phyloP scores from a whole-genome alignment of 2,797 vertebrate genomes.

The Gouania willdenowi region DNA sequence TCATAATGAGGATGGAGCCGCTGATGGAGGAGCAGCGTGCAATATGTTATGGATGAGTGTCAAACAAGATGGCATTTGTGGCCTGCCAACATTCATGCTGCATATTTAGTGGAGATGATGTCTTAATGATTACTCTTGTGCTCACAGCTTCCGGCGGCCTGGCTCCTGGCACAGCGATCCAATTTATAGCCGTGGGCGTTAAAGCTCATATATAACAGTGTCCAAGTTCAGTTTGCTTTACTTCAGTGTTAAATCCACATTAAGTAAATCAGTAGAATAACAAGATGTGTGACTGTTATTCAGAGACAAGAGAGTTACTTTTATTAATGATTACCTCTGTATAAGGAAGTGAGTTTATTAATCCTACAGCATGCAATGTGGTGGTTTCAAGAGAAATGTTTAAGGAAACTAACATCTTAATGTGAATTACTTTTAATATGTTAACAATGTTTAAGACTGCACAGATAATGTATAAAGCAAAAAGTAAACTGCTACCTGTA shows the following conservation, averaged over 20 bases:
- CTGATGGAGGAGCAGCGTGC: constrained; percentile 2
- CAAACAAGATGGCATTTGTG: constrained; percentile 4
- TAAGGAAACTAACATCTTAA: too few relatives aligned
- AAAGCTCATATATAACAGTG: constrained; percentile 38
- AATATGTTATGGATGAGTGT: constrained; percentile 34
- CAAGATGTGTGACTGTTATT: constrained; percentile 30
- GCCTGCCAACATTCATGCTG: constrained; percentile 12
- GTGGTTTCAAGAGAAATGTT: too few relatives aligned
- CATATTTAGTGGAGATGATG: constrained; percentile 24
- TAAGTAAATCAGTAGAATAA: constrained; percentile 45
- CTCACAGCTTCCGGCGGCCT: constrained; percentile 10
- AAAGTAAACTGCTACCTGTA: too few relatives aligned
- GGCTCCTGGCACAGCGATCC: constrained; percentile 14
- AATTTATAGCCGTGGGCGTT: constrained; percentile 42
- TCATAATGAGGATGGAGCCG: constrained; percentile 8
- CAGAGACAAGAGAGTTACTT: constrained; percentile 28
- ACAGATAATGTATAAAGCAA: too few relatives aligned
- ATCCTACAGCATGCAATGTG: too few relatives aligned
- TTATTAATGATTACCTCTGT: too few relatives aligned
- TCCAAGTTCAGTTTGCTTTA: constrained; percentile 50
- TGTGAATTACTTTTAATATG: too few relatives aligned
- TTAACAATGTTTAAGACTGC: too few relatives aligned
- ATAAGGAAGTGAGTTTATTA: too few relatives aligned
- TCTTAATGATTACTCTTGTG: constrained; percentile 38
- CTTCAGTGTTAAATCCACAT: constrained; percentile 45